Percentiles rank a stretch among this genome's conserved stretches.
phyloP scores from a whole-genome alignment of 2,113 vertebrate genomes.

The Lipophrys pholis region DNA sequence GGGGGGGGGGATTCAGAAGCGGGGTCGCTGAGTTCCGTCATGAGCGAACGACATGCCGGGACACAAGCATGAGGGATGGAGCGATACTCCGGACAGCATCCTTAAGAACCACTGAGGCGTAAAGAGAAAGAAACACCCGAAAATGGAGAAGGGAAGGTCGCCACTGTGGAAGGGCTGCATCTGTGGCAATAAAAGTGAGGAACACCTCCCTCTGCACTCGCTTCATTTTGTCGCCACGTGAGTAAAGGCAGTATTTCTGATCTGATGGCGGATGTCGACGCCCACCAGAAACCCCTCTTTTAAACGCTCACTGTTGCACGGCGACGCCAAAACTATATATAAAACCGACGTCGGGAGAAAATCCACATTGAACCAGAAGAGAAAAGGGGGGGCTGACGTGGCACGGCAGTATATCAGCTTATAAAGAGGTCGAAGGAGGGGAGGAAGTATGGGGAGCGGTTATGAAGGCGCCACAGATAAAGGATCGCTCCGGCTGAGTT shows the following conservation, averaged over 20 bases:
- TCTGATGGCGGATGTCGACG: conserved; percentile 49
- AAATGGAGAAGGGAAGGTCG: conserved; percentile 56
- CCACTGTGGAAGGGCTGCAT: conserved; percentile 28
- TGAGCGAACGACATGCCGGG: conserved; percentile 42
- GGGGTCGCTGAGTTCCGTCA: conserved; percentile 42
- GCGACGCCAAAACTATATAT: conserved; percentile 35
- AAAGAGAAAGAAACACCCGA: not conserved
- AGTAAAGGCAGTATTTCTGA: conserved; percentile 66
- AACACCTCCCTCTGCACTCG: conserved; percentile 38
- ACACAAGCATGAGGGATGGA: conserved; percentile 19
- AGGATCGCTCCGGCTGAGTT: conserved; percentile 38
- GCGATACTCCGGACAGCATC: conserved; percentile 21
- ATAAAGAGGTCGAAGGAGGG: conserved; percentile 44
- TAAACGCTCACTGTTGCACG: conserved; percentile 40
- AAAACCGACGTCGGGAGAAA: conserved; percentile 34
- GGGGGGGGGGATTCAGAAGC: conserved; percentile 26
- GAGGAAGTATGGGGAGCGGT: conserved; percentile 17
- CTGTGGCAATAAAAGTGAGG: conserved; percentile 58
- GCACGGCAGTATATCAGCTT: conserved; percentile 62
- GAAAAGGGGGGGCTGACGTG: conserved; percentile 26
- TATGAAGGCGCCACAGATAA: conserved; percentile 47
- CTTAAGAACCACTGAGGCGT: conserved; percentile 7
- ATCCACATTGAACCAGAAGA: conserved; percentile 47
- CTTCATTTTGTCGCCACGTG: conserved; percentile 54
- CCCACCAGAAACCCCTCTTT: conserved; percentile 50